Base-by-base conservation (phyloP, 2,888 invertebrate species). In the Caenorhabditis japonica region DNA sequence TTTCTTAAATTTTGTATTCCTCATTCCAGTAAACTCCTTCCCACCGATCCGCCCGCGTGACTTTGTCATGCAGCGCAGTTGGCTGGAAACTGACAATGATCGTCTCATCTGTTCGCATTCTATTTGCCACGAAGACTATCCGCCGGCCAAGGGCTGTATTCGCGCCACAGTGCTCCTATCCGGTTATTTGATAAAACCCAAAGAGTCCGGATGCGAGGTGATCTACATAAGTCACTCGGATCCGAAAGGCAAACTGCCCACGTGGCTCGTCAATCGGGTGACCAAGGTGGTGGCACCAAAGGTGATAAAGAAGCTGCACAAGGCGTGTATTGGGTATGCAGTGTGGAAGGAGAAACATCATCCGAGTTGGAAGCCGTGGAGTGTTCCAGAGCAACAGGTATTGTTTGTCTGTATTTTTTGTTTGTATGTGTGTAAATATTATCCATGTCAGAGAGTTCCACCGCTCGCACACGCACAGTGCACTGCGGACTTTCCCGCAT, bases 61-160 rank as follows among this genome's bases (percentile, higher is more conserved):
- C 89, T 95, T 95, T 90, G 93, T 95, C 52, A 91, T 94, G 83
- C 94, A 94, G 90, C 91, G 95, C 80, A 94, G 94, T 17, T 95
- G 95, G 95, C 90, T 94, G 79, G 94, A 94, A 88, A 92, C 92
- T 49, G 94, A 93, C 25, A 89, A 91, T 70, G 94, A 94, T 89
- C 94, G 93, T 90, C 91, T 93, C 89, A 93, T 95, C 88, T 90
- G 94, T 81, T 94, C 94, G 89, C 94, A 95, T 90, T 94, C 94
- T 30, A 93, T 95, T 69, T 92, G 91, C 89, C 94, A 95, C 88
- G 92, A 92, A 88, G 83, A 87, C 72, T 93, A 92, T 88, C 94
- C 94, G 19, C 93, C 93, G 0, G 91, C 91, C 86, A 94, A 94
- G 88, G 93, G 93, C 49, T 93, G 91, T 88, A 92, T 95, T 70